Evolutionary conservation across 2,888 invertebrate species (phyloP), one percentile per base, ranked within the genome.

Genomic region (Cepaea hortensis): DNA sequence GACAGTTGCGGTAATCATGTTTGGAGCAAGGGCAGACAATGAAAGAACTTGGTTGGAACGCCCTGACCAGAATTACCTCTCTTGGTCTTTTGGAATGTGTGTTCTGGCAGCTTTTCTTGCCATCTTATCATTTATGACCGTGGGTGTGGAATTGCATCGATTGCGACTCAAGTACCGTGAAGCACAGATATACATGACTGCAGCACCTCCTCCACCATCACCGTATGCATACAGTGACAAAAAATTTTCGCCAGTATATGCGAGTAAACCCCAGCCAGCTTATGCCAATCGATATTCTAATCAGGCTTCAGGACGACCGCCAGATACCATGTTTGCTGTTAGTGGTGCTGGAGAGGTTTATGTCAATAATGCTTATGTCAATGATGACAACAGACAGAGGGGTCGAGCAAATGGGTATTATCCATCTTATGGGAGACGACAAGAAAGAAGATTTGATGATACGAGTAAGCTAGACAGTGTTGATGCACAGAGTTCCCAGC

Each of bases 81-180:
- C 85, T 61, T 87, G 87, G 85, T 85, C 87, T 3, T 87, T 87
- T 82, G 87, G 87, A 13, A 23, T 85, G 76, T 81, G 82, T 62
- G 80, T 87, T 18, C 61, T 81, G 48, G 84, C 85, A 46, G 81
- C 70, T 23, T 85, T 85, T 75, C 48, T 87, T 3, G 75, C 85
- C 13, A 72, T 83, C 48, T 55, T 85, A 5, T n/a, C 85, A 20
- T 62, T 65, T 46, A 77, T 83, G 85, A n/a, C 48, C 15, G 73
- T 65, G 62, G 13, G 61, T 35, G 65, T 87, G 18, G 81, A 84
- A 62, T 77, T 73, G 13, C 50, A 61, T 61, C 80, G 87, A 18
- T 55, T 73, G 55, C 79, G 87, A 3, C 72, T 62, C 4, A 61
- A 48, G 80, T 35, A 50, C 35, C 65, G 55, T 18, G 87, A 87